Evolutionary conservation across 2,113 vertebrate species (phyloP), one percentile per base, ranked within the genome.

Genomic region (Galeopterus variegatus): DNA sequence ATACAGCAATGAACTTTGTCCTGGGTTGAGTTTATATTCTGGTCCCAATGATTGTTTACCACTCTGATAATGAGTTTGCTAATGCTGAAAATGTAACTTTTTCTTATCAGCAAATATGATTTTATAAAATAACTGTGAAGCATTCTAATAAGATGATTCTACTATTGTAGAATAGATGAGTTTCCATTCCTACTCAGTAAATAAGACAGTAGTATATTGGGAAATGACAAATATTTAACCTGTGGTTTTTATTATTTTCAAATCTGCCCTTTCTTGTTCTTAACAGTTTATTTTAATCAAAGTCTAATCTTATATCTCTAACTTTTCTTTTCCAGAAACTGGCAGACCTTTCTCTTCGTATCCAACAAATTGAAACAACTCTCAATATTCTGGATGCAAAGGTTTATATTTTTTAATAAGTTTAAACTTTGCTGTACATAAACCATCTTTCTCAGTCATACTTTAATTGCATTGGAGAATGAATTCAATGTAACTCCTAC

Each of bases 311-410:
- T 85, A 95, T 0, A 0, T 97, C 54, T 91, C 91, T 2, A 67
- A 90, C 96, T 87, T 95, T 97, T 98, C 92, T 97, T 6, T 98
- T 97, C 67, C 97, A 99, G 99, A 99, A 99, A 99, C 98, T 99
- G 96, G 99, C 99, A 92, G 99, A 98, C 0, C 99, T 99, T 75
- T 99, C 99, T 36, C 99, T 99, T 65, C 99, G 99, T 94, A 99
- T 99, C 95, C 99, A 99, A 64, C 99, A 99, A 97, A 99, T 99
- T 97, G 99, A 99, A 99, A 99, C 99, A 54, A 99, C 99, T 0
- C 98, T 99, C 93, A 99, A 99, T 96, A 99, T 99, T 98, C 98
- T 99, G 98, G 99, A 99, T 98, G 99, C 99, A 69, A 99, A 99
- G 99, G 99, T 99, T 97, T 97, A 99, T 98, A 64, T 92, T 89